phyloP scores from a whole-genome alignment of 2,888 invertebrate species.

The Ernsta delagoae region DNA sequence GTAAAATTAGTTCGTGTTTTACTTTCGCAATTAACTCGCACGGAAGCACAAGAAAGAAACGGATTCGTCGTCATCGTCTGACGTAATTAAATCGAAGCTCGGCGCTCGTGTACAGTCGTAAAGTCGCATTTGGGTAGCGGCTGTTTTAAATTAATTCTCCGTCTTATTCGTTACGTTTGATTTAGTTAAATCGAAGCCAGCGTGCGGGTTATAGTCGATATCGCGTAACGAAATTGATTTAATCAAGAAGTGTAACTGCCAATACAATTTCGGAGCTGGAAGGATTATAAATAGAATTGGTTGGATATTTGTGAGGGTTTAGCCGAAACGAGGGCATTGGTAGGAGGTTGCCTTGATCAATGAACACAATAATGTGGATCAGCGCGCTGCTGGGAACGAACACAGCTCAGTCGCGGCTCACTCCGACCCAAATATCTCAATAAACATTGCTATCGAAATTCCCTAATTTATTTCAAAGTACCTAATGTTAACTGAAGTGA shows the following conservation, averaged over 20 bases:
- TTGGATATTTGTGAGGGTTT: slow-evolving; percentile 5
- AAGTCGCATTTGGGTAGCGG: slow-evolving; percentile 12
- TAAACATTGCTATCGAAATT: slow-evolving; percentile 3
- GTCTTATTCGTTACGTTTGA: slow-evolving; percentile 31
- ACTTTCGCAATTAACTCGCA: slow-evolving; percentile 34
- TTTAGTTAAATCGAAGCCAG: slow-evolving; percentile 24
- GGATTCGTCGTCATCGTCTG: slow-evolving; percentile 37
- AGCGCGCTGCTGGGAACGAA: background rate
- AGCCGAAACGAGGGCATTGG: slow-evolving; percentile 4
- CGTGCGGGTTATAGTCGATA: slow-evolving; percentile 31
- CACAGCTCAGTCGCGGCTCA: background rate
- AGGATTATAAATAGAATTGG: slow-evolving; percentile 28
- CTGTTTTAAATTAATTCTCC: slow-evolving; percentile 28
- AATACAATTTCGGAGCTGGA: slow-evolving; percentile 23
- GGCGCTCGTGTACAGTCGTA: slow-evolving; percentile 4
- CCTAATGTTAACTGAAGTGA: background rate
- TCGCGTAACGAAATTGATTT: slow-evolving; percentile 32
- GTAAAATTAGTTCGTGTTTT: slow-evolving; percentile 42
- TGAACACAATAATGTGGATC: slow-evolving; percentile 16
- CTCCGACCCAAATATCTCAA: slow-evolving; percentile 3
- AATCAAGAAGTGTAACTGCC: slow-evolving; percentile 31
- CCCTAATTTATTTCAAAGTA: background rate
- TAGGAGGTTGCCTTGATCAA: slow-evolving; percentile 19
- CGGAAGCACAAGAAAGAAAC: slow-evolving; percentile 28
- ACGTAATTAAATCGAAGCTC: slow-evolving; percentile 38